Evolutionary conservation across 2,113 vertebrate species (phyloP).

Genomic region (Xenotilapia longispinis): DNA sequence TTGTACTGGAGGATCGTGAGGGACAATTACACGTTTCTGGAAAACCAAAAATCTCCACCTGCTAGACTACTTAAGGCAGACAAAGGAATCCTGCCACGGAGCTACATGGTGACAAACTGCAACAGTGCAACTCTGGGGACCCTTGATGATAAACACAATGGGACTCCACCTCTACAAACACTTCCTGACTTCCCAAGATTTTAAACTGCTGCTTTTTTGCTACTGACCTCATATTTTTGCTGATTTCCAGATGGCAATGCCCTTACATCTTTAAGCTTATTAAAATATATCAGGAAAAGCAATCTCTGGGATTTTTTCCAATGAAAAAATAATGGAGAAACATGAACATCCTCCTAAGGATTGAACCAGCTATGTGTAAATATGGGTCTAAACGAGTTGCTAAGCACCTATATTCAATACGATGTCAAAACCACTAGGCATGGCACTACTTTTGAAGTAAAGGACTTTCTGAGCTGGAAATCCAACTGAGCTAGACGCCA

Average conservation of each 20-base stretch:
- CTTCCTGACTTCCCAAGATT: neutral
- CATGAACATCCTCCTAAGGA: neutral
- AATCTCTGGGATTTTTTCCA: neutral
- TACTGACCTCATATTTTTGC: slow-evolving; percentile 2
- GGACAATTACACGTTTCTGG: neutral
- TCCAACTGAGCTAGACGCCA: neutral
- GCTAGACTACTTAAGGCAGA: slow-evolving; percentile 4
- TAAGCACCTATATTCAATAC: neutral
- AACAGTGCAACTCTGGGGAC: neutral
- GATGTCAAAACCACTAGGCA: neutral
- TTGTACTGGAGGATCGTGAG: neutral
- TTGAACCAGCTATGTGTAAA: neutral
- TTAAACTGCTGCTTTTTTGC: neutral
- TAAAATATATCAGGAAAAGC: neutral
- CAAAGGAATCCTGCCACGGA: neutral
- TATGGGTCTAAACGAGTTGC: neutral
- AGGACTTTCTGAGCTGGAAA: neutral
- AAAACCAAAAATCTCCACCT: slow-evolving; percentile 4
- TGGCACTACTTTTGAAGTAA: neutral
- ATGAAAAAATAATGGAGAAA: neutral
- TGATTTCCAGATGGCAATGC: neutral
- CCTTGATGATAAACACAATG: neutral
- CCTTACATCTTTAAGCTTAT: neutral
- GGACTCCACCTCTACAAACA: neutral
- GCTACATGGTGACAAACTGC: neutral